Evolutionary conservation across 2,797 vertebrate genomes (phyloP).

Genomic region (Anomalospiza imberbis): DNA sequence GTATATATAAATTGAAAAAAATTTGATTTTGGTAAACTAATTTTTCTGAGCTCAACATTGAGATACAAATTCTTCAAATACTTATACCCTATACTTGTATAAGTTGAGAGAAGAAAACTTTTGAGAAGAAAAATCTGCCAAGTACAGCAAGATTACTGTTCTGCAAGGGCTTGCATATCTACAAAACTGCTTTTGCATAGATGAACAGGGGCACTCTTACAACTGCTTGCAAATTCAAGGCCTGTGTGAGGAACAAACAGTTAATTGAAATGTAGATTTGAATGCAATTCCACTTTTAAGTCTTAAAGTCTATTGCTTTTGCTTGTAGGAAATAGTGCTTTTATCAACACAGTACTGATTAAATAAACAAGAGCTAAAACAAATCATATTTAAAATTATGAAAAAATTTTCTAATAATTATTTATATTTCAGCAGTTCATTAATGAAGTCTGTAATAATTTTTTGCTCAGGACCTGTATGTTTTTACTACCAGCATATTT

Average conservation of each 20-base stretch:
- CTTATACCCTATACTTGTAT: not conserved
- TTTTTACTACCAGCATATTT: not conserved
- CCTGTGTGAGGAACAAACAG: not conserved
- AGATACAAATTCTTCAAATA: not conserved
- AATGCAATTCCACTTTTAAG: not conserved
- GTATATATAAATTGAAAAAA: not conserved
- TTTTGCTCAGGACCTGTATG: not conserved
- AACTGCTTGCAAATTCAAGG: not conserved
- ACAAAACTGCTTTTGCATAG: not conserved
- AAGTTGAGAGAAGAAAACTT: not conserved
- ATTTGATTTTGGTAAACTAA: fast-evolving
- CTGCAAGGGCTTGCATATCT: not conserved
- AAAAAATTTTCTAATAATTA: not conserved
- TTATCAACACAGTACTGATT: not conserved
- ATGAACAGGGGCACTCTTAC: not conserved
- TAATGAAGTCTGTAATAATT: not conserved
- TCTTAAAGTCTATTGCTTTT: not conserved
- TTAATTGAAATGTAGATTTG: not conserved
- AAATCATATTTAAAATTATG: not conserved
- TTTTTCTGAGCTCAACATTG: not conserved
- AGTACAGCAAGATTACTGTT: not conserved
- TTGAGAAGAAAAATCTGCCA: not conserved
- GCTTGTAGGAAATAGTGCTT: not conserved
- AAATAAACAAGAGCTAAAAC: not conserved
- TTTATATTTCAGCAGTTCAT: not conserved